phyloP scores from a whole-genome alignment of 2,113 vertebrate species.

The Naja naja region DNA sequence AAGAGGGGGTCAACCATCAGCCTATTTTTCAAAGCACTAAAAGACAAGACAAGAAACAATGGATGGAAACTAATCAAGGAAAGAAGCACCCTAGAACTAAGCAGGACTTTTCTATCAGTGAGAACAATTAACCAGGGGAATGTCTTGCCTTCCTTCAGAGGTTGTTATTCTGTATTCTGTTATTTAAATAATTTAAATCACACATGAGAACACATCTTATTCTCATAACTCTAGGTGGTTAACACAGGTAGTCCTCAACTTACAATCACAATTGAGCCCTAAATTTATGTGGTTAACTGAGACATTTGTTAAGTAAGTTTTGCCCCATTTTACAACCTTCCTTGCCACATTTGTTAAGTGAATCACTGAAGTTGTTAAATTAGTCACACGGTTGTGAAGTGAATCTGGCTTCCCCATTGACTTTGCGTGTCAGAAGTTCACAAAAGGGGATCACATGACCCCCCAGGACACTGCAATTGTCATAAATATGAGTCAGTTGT shows the following conservation, averaged over 20 bases:
- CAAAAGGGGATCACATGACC: too few relatives aligned
- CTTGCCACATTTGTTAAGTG: too few relatives aligned
- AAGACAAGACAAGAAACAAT: neutral
- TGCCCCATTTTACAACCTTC: too few relatives aligned
- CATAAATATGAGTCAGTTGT: too few relatives aligned
- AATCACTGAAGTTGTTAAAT: too few relatives aligned
- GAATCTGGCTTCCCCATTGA: too few relatives aligned
- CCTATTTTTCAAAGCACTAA: neutral
- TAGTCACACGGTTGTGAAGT: too few relatives aligned
- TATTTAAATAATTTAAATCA: neutral
- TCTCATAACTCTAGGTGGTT: neutral
- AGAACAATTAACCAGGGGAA: neutral
- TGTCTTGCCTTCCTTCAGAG: neutral
- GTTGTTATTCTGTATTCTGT: neutral
- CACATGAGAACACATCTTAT: neutral
- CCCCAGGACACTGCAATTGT: too few relatives aligned
- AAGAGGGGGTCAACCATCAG: neutral
- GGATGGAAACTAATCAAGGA: neutral
- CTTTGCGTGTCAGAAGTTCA: too few relatives aligned
- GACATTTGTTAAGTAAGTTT: too few relatives aligned
- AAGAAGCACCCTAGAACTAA: neutral
- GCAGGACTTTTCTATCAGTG: neutral
- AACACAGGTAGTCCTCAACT: neutral
- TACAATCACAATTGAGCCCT: too few relatives aligned
- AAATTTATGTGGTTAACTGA: too few relatives aligned